Conservation (phyloP, 2,113 vertebrate species). For the Paedocypris sp. region DNA sequence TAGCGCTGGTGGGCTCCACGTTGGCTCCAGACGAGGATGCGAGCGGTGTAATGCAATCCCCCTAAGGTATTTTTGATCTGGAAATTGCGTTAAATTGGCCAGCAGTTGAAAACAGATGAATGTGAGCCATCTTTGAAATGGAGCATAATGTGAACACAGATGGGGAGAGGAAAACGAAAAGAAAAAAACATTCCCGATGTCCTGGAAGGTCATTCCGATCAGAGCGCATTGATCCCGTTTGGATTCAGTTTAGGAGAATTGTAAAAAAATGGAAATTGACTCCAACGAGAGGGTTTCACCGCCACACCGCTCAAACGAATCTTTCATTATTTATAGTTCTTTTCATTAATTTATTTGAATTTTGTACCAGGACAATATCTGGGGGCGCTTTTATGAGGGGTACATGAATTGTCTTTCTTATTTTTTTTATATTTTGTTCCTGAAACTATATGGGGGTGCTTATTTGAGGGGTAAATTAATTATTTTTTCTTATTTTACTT, state of each 20-base stretch:
- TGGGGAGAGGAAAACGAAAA: conserved; percentile 27
- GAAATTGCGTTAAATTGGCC: conserved; percentile 35
- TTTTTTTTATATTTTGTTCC: too few species aligned
- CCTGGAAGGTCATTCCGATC: conserved; percentile 37
- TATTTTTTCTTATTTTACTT: too few species aligned
- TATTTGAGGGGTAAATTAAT: too few species aligned
- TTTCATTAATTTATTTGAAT: too few species aligned
- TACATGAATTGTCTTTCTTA: too few species aligned
- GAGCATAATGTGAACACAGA: conserved; percentile 16
- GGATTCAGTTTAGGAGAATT: conserved; percentile 25
- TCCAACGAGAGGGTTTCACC: conserved; percentile 24
- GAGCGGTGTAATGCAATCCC: conserved; percentile 33
- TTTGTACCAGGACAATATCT: too few species aligned
- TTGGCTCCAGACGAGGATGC: conserved; percentile 13
- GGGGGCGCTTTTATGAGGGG: too few species aligned
- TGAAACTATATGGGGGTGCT: too few species aligned
- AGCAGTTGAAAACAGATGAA: conserved; percentile 33
- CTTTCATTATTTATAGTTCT: too few species aligned
- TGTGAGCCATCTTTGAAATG: conserved; percentile 34
- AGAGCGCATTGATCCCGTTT: conserved; percentile 30
- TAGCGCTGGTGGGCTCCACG: conserved; percentile 15
- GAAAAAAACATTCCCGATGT: too few species aligned
- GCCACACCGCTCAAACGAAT: too few species aligned
- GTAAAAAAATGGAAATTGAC: background rate
- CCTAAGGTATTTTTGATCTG: conserved; percentile 40